Base-by-base conservation (phyloP, 2,113 vertebrate genomes). In the Dipodomys merriami region DNA sequence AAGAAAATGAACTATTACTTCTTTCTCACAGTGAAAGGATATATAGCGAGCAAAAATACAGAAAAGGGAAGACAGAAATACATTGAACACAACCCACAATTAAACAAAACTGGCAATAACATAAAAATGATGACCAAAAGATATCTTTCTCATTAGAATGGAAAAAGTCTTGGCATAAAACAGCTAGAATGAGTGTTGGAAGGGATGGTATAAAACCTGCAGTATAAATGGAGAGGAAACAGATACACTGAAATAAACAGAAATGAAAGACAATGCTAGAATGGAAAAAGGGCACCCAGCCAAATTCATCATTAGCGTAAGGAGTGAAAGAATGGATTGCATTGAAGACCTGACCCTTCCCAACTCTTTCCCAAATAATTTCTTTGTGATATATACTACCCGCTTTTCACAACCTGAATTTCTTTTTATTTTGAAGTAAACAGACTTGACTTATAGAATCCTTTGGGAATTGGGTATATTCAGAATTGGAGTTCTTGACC, bases 1-100 rank as follows among this genome's bases (percentile, higher is more conserved):
- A 22, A 65, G 25, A 57, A 88, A 88, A 78, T 20, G 35, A 65
- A 49, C 6, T 27, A 16, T 69, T 23, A 46, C 1, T 35, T 25
- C 53, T 86, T 85, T 11, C 19, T 91, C 4, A 62, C 20, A 83
- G 19, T 33, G 13, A 74, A 79, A n/a, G 44, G 46, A 25, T 80
- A 71, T 53, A 80, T 22, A 79, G 27, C 57, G 76, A 91, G 25
- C 81, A 88, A 53, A 91, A 81, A 3, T 39, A 60, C 16, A 68
- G 53, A 57, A 57, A 73, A 74, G 29, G 74, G 12, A 82, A 78
- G 80, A 78, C 16, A 89, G 53, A 95, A 91, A 79, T 74, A 16
- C n/a, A 53, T 7, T 64, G 65, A 46, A 35, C 22, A 30, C 62
- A 25, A 79, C 39, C 7, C 44, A 30, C 6, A 20, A 13, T 53